Conservation (phyloP, 2,888 invertebrate genomes). For the Trissolcus brochymenae region DNA sequence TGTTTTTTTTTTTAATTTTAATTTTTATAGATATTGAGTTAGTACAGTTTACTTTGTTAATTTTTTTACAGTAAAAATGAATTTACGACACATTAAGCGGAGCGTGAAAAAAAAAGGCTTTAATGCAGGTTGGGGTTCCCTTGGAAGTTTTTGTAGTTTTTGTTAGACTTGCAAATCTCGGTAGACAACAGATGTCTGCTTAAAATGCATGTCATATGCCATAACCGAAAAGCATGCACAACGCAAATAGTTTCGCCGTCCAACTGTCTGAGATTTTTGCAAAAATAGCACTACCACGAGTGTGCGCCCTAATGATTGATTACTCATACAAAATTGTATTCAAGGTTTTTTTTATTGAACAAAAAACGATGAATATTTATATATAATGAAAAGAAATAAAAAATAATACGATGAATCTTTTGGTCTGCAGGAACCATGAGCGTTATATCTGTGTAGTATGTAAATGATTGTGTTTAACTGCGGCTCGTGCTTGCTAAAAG, state of each 20-base stretch:
- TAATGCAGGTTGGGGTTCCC: slow-evolving; percentile 31
- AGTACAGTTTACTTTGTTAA: no score
- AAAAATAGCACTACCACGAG: slow-evolving; percentile 70
- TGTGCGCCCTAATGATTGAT: neutral
- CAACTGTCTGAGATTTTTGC: slow-evolving; percentile 73
- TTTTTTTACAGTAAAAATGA: slow-evolving; percentile 11
- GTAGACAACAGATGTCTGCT: slow-evolving; percentile 60
- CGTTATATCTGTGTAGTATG: neutral
- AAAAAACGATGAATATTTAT: no score
- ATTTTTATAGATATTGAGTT: no score
- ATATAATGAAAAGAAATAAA: neutral
- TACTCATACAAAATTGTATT: no score
- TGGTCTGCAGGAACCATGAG: neutral
- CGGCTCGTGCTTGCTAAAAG: neutral
- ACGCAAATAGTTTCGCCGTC: slow-evolving; percentile 69
- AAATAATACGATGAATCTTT: neutral
- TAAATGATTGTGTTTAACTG: neutral
- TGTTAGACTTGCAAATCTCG: slow-evolving; percentile 22
- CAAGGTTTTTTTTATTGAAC: no score
- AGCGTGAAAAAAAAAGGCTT: slow-evolving; percentile 30
- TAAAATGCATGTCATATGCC: slow-evolving; percentile 59
- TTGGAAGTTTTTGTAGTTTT: slow-evolving; percentile 47
- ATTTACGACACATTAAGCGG: slow-evolving; percentile 6
- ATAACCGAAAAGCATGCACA: slow-evolving; percentile 41
- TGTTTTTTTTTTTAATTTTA: no score